Evolutionary conservation across 2,797 vertebrate genomes (phyloP).

Genomic region (Phataginus tetradactyla): DNA sequence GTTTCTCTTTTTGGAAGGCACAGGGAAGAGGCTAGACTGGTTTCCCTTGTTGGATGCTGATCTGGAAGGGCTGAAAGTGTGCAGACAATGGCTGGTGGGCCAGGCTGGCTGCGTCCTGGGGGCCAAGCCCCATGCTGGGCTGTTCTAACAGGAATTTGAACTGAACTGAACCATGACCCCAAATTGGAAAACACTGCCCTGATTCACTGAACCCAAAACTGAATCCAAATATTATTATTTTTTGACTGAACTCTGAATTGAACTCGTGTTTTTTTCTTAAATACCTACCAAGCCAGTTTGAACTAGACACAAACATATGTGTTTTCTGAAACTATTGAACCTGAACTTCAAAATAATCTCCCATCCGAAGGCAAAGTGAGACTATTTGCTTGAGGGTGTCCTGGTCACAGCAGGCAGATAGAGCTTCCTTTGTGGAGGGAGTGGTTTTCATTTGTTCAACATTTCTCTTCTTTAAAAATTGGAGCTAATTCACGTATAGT

Average conservation of each 20-base stretch:
- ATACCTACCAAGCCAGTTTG: constrained; percentile 69
- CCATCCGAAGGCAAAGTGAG: constrained; percentile 46
- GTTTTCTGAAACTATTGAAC: constrained; percentile 77
- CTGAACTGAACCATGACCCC: constrained; percentile 69
- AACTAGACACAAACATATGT: constrained; percentile 78
- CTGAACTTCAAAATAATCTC: constrained; percentile 77
- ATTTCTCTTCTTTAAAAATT: not conserved
- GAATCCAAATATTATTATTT: constrained; percentile 81
- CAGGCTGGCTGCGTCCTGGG: not conserved
- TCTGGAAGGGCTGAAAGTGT: not conserved
- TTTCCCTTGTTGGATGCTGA: not conserved
- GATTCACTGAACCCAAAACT: constrained; percentile 68
- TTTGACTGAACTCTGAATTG: constrained; percentile 70
- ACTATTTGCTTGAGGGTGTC: constrained; percentile 53
- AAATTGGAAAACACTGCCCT: constrained; percentile 66
- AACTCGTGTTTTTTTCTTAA: constrained; percentile 75
- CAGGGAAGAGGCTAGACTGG: not conserved
- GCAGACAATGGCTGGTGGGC: not conserved
- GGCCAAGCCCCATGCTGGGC: not conserved
- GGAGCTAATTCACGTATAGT: not conserved
- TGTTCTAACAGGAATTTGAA: constrained; percentile 70
- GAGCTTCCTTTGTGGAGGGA: not conserved
- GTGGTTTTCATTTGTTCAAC: not conserved
- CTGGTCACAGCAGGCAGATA: not conserved
- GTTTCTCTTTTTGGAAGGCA: constrained; percentile 27